Base-by-base conservation (phyloP, 2,113 vertebrate genomes). In the Sorex araneus region DNA sequence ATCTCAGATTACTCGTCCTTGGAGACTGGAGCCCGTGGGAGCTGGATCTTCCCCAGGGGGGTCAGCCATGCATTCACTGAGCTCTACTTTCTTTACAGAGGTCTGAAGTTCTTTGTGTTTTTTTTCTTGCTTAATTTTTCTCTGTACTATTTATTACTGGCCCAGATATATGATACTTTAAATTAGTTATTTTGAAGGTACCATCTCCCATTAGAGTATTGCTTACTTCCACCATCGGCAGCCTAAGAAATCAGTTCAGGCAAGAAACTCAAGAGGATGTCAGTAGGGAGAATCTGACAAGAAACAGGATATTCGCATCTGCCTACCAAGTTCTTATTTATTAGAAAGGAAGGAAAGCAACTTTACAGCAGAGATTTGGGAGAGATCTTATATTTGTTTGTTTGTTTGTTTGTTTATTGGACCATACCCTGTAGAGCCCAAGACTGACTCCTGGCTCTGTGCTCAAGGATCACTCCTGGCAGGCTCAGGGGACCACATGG, bases 121-220 rank as follows among this genome's bases (percentile, higher is more conserved):
- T 87, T 30, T 83, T 67, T 27, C 73, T 75, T 64, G 36, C 10
- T 91, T 76, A 36, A n/a, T 36, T 91, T 84, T 79, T 76, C 15
- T 76, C 50, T 57, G 28, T 54, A 34, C 47, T 40, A 63, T 21
- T 50, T 32, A 78, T 15, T 34, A 60, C 9, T 34, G 25, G 27
- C 47, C 47, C 47, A 50, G 16, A 19, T 15, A 6, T 64, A 18
- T 28, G 36, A 47, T 36, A 34, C 43, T 81, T 78, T 76, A 27
- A n/a, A 15, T 79, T 32, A 69, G 16, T 60, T 84, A 15, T 28
- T 60, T 1, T 36, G 32, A n/a, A 57, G n/a, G 21, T n/a, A 0
- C 40, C 40, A 87, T 43, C 32, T 86, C 54, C 67, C 40, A 12
- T 28, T 47, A 74, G n/a, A 23, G 4, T 32, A 6, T 57, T 67